phyloP scores from a whole-genome alignment of 2,113 vertebrate genomes.

The Apteryx mantelli region DNA sequence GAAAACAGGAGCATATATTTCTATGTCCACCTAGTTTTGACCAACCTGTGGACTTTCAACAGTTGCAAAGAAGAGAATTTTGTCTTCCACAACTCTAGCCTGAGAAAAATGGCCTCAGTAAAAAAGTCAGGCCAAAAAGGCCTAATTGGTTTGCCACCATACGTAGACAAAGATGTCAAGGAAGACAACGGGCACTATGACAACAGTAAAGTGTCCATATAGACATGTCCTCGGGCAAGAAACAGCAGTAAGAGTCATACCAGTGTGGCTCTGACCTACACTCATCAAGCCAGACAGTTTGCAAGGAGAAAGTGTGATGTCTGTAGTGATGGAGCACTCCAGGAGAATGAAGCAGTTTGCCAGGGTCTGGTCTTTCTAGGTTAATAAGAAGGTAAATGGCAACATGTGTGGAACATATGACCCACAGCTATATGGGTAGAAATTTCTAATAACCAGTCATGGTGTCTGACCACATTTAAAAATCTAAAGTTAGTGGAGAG shows the following conservation, averaged over 20 bases:
- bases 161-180: background rate
- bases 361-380: background rate
- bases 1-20: fast-evolving
- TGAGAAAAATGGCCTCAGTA: background rate
- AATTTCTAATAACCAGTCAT: background rate
- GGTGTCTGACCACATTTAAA: background rate
- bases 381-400: background rate
- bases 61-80: background rate
- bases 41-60: background rate
- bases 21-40: background rate
- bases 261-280: background rate
- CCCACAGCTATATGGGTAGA: background rate
- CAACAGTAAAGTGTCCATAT: background rate
- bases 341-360: background rate
- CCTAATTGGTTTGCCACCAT: background rate
- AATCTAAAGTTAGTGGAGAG: background rate
- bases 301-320: background rate
- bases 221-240: background rate
- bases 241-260: background rate
- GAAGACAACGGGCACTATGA: background rate
- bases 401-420: background rate
- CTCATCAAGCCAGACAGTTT: background rate
- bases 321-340: background rate
- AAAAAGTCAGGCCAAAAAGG: background rate
- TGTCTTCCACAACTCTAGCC: background rate